Evolutionary conservation across 2,888 invertebrate genomes (phyloP).

Genomic region (Lasioglossum leucozonium): DNA sequence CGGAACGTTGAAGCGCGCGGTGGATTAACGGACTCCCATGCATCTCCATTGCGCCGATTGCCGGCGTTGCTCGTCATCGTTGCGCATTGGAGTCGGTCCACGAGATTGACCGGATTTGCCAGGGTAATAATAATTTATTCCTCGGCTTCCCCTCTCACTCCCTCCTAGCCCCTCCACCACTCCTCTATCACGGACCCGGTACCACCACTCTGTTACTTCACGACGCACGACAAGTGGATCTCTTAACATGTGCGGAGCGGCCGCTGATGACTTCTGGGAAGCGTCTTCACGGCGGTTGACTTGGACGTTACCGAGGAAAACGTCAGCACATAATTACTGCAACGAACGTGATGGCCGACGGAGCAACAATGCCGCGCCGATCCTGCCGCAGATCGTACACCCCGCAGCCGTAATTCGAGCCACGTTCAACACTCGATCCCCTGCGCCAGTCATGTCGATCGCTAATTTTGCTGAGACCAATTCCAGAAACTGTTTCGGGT

Average conservation of each 20-base stretch:
- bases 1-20: conserved; percentile 45
- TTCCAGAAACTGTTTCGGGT: not conserved
- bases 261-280: conserved; percentile 80
- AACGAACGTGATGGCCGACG: conserved; percentile 72
- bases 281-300: conserved; percentile 76
- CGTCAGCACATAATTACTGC: conserved; percentile 81
- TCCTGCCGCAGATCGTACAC: conserved; percentile 44
- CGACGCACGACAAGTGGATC: conserved; percentile 71
- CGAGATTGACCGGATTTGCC: conserved; percentile 78
- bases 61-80: conserved; percentile 63
- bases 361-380: conserved; percentile 60
- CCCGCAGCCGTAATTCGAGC: conserved; percentile 36
- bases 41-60: conserved; percentile 68
- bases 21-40: conserved; percentile 68
- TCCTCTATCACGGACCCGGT: not conserved
- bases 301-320: conserved; percentile 75
- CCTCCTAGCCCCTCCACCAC: not conserved
- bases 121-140: conserved; percentile 79
- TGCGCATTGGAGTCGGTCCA: conserved; percentile 69
- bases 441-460: not conserved
- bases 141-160: conserved; percentile 51
- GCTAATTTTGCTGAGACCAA: not conserved
- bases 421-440: conserved; percentile 22
- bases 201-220: not conserved
- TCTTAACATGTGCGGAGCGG: conserved; percentile 72